These are phyloP conservation scores for Sinohyriopsis cumingii DNA, from an alignment of 2,888 invertebrate genomes.

Conservation along the genomic window DNA sequence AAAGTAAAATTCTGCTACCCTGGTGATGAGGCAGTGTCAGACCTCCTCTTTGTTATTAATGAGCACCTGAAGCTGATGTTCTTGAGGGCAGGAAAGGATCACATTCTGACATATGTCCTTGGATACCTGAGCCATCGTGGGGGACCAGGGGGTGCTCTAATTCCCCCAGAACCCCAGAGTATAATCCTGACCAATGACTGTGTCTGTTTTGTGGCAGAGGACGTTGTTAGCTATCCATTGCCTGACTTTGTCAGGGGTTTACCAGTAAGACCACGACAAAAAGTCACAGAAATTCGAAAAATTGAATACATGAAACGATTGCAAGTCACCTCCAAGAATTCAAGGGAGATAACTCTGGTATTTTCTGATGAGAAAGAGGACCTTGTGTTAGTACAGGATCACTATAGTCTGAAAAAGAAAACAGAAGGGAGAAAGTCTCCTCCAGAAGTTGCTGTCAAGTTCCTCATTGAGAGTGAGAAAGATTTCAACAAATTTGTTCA, in stretches of 20 bases:
- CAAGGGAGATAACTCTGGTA: conserved; percentile 57
- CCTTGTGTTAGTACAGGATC: conserved; percentile 64
- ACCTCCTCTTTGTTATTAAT: conserved; percentile 62
- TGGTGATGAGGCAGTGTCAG: conserved; percentile 65
- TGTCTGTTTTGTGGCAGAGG: conserved; percentile 64
- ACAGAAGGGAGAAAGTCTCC: conserved; percentile 41
- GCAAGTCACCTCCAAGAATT: conserved; percentile 40
- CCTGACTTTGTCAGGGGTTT: conserved; percentile 67
- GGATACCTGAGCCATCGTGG: conserved; percentile 43
- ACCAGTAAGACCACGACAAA: conserved; percentile 61
- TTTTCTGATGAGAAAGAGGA: conserved; percentile 67
- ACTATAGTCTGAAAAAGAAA: conserved; percentile 54
- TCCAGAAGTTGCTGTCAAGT: conserved; percentile 53
- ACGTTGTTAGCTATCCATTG: conserved; percentile 68
- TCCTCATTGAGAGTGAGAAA: conserved; percentile 57
- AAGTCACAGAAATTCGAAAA: conserved; percentile 56
- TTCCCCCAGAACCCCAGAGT: conserved; percentile 48
- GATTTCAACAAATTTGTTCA: conserved; percentile 63
- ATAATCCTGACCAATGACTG: conserved; percentile 63
- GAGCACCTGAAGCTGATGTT: conserved; percentile 39
- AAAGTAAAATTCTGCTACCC: conserved; percentile 66
- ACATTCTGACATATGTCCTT: conserved; percentile 56
- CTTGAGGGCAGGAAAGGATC: conserved; percentile 36
- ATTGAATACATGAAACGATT: conserved; percentile 61
- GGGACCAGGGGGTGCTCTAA: conserved; percentile 21